Evolutionary conservation across 2,888 invertebrate species (phyloP).

Genomic region (Hypomecis punctinalis): DNA sequence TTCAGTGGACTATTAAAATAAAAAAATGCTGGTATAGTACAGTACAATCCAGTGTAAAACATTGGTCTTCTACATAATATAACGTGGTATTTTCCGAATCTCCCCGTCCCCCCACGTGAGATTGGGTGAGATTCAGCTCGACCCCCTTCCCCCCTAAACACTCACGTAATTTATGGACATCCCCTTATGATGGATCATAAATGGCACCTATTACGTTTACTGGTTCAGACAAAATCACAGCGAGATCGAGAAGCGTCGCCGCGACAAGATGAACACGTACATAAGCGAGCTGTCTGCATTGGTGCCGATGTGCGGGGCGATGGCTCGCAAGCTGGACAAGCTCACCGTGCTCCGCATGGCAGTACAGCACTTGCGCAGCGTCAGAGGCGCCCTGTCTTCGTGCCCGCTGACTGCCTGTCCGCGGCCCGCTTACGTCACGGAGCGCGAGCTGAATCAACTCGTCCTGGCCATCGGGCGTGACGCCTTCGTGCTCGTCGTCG

Average conservation of each 20-base stretch:
- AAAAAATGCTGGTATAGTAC: too few species aligned
- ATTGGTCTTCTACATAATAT: too few species aligned
- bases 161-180: too few species aligned
- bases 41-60: too few species aligned
- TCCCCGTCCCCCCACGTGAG: too few species aligned
- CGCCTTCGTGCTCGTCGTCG: slow-evolving; percentile 96
- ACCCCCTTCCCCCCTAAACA: too few species aligned
- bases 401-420: slow-evolving; percentile 90
- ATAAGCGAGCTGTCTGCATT: slow-evolving; percentile 95
- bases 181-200: too few species aligned
- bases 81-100: too few species aligned
- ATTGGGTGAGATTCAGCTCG: too few species aligned
- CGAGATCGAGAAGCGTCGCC: slow-evolving; percentile 96
- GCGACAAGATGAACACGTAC: slow-evolving; percentile 98
- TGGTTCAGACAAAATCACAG: slow-evolving; percentile 95
- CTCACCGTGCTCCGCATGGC: slow-evolving; percentile 96
- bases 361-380: slow-evolving; percentile 95
- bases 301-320: slow-evolving; percentile 97
- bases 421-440: slow-evolving; percentile 93
- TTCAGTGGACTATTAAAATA: too few species aligned
- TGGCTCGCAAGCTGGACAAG: slow-evolving; percentile 97
- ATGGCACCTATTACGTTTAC: not conserved
- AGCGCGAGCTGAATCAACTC: slow-evolving; percentile 93
- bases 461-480: slow-evolving; percentile 93
- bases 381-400: slow-evolving; percentile 71